Percentiles rank a stretch among this genome's conserved stretches.
Evolutionary conservation across 2,113 vertebrate species (phyloP).

Genomic region (Aegotheles bennettii): DNA sequence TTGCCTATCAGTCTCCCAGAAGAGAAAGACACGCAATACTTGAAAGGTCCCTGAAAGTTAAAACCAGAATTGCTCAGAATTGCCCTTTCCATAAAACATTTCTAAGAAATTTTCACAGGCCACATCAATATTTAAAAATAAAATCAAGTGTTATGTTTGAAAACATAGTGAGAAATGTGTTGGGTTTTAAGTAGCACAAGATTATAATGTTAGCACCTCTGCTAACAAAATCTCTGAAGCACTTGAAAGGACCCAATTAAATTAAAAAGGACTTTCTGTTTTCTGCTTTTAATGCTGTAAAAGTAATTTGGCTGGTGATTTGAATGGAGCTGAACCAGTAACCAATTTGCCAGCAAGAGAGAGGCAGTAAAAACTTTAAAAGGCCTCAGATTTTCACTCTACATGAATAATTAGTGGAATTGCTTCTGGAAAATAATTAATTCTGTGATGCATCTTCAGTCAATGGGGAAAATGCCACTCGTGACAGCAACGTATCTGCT

Average conservation of each 20-base stretch:
- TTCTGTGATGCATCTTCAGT: neutral
- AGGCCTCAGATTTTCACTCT: neutral
- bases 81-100: constrained; percentile 46
- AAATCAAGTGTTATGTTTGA: constrained; percentile 54
- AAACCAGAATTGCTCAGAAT: constrained; percentile 26
- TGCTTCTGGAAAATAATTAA: neutral
- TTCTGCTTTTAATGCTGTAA: constrained; percentile 8
- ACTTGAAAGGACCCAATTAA: constrained; percentile 44
- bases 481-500: neutral
- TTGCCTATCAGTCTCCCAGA: constrained; percentile 19
- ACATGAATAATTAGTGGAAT: neutral
- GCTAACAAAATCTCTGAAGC: constrained; percentile 56
- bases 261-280: constrained; percentile 50
- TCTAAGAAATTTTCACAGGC: constrained; percentile 55
- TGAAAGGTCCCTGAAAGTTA: constrained; percentile 57
- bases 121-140: constrained; percentile 50
- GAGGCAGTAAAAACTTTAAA: neutral
- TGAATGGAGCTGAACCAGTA: neutral
- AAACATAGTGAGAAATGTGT: constrained; percentile 54
- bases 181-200: constrained; percentile 39
- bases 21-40: neutral
- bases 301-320: constrained; percentile 26
- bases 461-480: neutral
- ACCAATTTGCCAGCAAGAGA: neutral
- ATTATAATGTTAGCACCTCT: constrained; percentile 41